Conservation (phyloP, 2,113 vertebrate species). For the Atherinomorus stipes region DNA sequence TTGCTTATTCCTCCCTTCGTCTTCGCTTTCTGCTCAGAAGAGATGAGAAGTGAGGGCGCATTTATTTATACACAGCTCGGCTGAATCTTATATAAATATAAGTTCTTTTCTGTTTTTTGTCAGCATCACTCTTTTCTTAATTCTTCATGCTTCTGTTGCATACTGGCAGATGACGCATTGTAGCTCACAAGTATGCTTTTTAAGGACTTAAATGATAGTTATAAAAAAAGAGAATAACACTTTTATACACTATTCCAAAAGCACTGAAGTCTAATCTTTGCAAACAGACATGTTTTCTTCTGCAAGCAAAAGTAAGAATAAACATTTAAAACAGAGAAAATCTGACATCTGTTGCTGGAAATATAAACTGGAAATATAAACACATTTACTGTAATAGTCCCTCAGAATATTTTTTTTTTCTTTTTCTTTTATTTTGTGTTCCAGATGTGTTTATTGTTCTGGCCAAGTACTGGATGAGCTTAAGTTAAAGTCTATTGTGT, state of each 20-base stretch:
- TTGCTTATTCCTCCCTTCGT: conserved; percentile 43
- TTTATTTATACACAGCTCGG: conserved; percentile 16
- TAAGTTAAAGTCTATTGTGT: conserved; percentile 65
- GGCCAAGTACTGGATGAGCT: conserved; percentile 58
- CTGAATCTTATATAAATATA: no score
- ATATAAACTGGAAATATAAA: conserved; percentile 26
- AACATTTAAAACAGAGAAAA: conserved; percentile 32
- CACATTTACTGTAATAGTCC: conserved; percentile 46
- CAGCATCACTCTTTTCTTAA: no score
- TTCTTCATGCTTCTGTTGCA: no score
- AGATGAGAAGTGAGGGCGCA: conserved; percentile 31
- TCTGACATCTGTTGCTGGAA: conserved; percentile 7
- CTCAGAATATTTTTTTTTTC: conserved; percentile 49
- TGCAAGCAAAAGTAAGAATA: conserved; percentile 11
- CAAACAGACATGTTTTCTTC: neutral
- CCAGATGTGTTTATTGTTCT: conserved; percentile 68
- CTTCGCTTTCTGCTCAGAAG: conserved; percentile 50
- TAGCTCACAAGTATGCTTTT: no score
- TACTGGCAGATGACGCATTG: no score
- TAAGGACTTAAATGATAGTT: no score
- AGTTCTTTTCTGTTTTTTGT: no score
- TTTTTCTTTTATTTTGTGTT: conserved; percentile 47
- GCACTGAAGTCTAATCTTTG: no score
- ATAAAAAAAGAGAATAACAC: no score
- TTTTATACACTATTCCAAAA: no score